These are phyloP conservation scores for Hippocampus mohnikei DNA, from an alignment of 2,113 vertebrate genomes.

Conservation along the genomic window DNA sequence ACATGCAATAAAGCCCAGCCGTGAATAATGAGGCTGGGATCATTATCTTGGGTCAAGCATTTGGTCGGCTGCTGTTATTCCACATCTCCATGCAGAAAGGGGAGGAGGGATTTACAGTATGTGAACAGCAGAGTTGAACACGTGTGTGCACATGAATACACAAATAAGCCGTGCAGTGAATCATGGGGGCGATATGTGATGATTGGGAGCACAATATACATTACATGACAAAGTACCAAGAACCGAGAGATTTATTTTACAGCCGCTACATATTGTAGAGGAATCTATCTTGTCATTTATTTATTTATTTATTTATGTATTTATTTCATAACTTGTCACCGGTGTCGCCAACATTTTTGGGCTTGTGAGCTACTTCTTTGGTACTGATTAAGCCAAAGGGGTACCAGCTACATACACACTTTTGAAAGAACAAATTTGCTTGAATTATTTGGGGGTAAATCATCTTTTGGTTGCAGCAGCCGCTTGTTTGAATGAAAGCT, in stretches of 20 bases:
- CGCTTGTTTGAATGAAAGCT: background rate
- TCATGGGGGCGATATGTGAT: background rate
- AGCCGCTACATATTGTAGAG: background rate
- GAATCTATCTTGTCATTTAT: slow-evolving; percentile 1
- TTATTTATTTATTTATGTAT: background rate
- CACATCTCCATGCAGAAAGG: slow-evolving; percentile 11
- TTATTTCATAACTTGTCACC: too few species aligned
- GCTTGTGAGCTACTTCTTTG: background rate
- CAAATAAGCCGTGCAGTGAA: background rate
- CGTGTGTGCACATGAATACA: slow-evolving; percentile 14
- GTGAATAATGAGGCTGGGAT: slow-evolving; percentile 30
- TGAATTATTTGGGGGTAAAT: background rate
- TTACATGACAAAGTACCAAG: background rate
- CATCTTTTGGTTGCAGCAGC: background rate
- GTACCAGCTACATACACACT: background rate
- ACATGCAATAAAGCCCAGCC: slow-evolving; percentile 14
- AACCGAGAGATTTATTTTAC: background rate
- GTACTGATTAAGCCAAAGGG: background rate
- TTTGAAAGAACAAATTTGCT: background rate
- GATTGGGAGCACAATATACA: background rate
- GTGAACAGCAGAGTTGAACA: background rate
- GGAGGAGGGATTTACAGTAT: slow-evolving; percentile 15
- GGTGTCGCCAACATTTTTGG: background rate
- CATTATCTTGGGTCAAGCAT: slow-evolving; percentile 31
- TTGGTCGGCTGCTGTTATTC: slow-evolving; percentile 11